Evolutionary conservation across 2,113 vertebrate genomes (phyloP).

Genomic region (Pongo pygmaeus): DNA sequence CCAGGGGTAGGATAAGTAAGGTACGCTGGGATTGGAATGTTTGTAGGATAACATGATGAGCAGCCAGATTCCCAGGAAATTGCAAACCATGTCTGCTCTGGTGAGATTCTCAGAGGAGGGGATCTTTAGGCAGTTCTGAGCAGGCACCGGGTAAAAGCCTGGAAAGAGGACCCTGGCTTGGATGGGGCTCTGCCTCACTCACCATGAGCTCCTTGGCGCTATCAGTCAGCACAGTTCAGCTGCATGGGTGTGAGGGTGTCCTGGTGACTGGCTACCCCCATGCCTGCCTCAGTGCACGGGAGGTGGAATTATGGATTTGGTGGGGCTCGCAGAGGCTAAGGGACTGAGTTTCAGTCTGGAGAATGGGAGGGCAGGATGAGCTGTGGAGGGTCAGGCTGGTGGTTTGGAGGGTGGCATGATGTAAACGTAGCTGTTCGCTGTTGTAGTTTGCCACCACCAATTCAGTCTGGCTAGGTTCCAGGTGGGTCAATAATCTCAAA

Average conservation of each 20-base stretch:
- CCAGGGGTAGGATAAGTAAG: background rate
- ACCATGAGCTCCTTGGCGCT: background rate
- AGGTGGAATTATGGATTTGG: background rate
- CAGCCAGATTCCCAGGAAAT: background rate
- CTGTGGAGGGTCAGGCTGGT: background rate
- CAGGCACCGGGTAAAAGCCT: background rate
- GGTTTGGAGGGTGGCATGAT: background rate
- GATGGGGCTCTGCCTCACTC: background rate
- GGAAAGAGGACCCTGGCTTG: background rate
- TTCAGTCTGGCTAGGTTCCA: constrained; percentile 84
- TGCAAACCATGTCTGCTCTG: too few relatives aligned
- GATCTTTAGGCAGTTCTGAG: too few relatives aligned
- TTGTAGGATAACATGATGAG: background rate
- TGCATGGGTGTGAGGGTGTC: too few relatives aligned
- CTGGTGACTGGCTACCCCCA: too few relatives aligned
- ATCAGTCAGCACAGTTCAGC: background rate
- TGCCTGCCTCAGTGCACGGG: constrained; percentile 10
- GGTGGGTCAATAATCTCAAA: constrained; percentile 86
- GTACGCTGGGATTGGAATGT: background rate
- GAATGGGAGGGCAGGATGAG: background rate
- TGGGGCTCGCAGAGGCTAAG: background rate
- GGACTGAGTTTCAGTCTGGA: background rate
- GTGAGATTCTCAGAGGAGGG: background rate
- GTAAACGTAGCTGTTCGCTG: background rate
- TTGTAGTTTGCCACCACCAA: background rate